Base-by-base conservation (phyloP, 2,888 invertebrate species). In the Heteromurus nitidus region DNA sequence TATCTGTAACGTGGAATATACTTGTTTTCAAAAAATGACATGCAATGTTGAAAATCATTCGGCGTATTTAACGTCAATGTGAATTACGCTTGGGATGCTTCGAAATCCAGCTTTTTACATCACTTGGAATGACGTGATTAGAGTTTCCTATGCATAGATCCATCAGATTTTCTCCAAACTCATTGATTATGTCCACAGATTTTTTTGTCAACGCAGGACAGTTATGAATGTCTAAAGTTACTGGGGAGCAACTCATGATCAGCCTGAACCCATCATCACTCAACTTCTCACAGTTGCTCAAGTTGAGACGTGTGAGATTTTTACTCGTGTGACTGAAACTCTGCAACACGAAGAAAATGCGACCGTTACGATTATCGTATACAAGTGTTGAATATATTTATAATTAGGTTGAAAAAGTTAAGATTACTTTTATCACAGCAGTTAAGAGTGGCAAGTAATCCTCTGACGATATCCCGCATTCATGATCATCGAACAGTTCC, bases 211-310 rank as follows among this genome's bases (percentile, higher is more conserved):
- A 36, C 3, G 16, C 5, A 1, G 75, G 76, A 31, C 82, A 82
- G 60, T 82, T 75, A 28, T 82, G 82, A 18, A 82, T 70, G 22
- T 82, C 76, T 1, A 82, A 60, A 2, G 75, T 53, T 0, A 26
- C 9, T 9, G 82, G 76, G 55, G 3, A 75, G n/a, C 24, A 26
- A 13, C 16, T 16, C 28, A 82, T 55, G 7, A 82, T 9, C 1
- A 26, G 0, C 5, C 30, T 7, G 2, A 82, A 70, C 3, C 58
- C 22, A 0, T 64, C 58, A 58, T 82, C 82, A 11, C 18, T 70
- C 5, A 82, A 24, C 11, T 31, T 30, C 9, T 16, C 5, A 18
- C 50, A 50, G 58, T 76, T 76, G n/a, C 65, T 11, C 13, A 82
- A 2, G 22, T 77, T 58, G 30, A 76, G 42, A 47, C 50, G 55